Evolutionary conservation across 2,797 vertebrate genomes (phyloP), one percentile per base, ranked within the genome.

Genomic region (Microctenopoma stevenorrisi): DNA sequence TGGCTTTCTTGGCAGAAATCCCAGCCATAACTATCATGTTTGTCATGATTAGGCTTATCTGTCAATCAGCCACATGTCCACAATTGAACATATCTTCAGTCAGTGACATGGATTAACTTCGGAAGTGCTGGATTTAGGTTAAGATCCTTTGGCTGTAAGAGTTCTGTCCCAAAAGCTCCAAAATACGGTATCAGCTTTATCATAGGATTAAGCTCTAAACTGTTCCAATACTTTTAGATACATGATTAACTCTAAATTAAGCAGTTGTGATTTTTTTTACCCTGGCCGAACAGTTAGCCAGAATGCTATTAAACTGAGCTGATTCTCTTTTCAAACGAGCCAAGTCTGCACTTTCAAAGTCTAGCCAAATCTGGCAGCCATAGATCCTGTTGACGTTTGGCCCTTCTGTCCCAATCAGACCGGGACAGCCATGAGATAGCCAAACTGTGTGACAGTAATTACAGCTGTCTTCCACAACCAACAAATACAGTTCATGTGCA

Each of bases 1-100:
- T 83, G 82, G 67, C 70, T 83, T 84, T 85, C 64, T 72, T 86
- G 86, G 87, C 77, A 66, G 64, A 70, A 72, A 71, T 76, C 79
- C 80, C 76, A 86, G 74, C 47, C 68, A 81, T 73, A 80, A 69
- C 72, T 56, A 58, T 68, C 66, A 64, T 73, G 79, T 78, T 79
- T 74, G 61, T 84, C 81, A 70, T 53, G 37, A 81, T 72, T 70
- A 67, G 76, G 55, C 72, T 66, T 53, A 79, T 84, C 72, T 81
- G 81, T 81, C 84, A 81, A 66, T 85, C 76, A 76, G 63, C 61
- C 40, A 50, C 40, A 76, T 60, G 28, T 65, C 82, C 58, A 49
- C 82, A 76, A 76, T 44, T 26, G 43, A 57, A 79, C 57, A 69
- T 58, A 66, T 76, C 62, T 47, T 43, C 63, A 62, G 15, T 35